Percentiles rank a stretch among this genome's conserved stretches.
These are phyloP conservation scores for Karalla daura DNA, from an alignment of 2,797 vertebrate species.

Conservation along the genomic window DNA sequence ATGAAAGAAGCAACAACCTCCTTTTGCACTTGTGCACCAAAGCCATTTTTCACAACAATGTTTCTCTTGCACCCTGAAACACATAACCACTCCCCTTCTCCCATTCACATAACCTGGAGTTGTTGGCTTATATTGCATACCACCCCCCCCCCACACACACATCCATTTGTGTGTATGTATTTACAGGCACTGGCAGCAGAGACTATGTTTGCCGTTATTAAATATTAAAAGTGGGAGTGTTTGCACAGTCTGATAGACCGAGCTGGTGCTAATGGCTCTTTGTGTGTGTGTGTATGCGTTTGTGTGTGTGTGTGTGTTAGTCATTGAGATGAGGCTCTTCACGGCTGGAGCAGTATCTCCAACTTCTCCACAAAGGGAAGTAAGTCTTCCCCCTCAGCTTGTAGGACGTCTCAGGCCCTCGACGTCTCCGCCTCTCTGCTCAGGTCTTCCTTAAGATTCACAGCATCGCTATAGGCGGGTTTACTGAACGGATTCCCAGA, in stretches of 20 bases:
- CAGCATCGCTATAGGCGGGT: conserved; percentile 7
- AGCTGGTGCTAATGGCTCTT: conserved; percentile 59
- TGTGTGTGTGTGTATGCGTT: background rate
- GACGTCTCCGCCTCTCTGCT: conserved; percentile 35
- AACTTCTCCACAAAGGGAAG: conserved; percentile 8
- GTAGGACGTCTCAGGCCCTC: conserved; percentile 24
- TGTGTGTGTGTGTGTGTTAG: conserved; percentile 5
- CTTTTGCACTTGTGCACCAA: conserved; percentile 5
- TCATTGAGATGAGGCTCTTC: conserved; percentile 31
- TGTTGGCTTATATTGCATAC: conserved; percentile 19
- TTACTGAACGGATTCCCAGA: conserved; percentile 40
- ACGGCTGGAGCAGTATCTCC: conserved; percentile 22
- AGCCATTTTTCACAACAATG: conserved; percentile 6
- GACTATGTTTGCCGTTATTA: conserved; percentile 60
- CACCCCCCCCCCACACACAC: no score
- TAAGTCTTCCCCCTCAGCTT: background rate
- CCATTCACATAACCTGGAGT: conserved; percentile 21
- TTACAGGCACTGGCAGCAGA: conserved; percentile 42
- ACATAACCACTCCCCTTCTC: background rate
- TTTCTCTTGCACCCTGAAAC: conserved; percentile 21
- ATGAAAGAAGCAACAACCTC: conserved; percentile 13
- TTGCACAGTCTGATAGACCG: conserved; percentile 63
- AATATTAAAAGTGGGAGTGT: conserved; percentile 72
- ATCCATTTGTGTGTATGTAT: conserved; percentile 43
- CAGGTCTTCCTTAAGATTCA: conserved; percentile 27